Evolutionary conservation across 2,797 vertebrate species (phyloP).

Genomic region (Tangara arthus): DNA sequence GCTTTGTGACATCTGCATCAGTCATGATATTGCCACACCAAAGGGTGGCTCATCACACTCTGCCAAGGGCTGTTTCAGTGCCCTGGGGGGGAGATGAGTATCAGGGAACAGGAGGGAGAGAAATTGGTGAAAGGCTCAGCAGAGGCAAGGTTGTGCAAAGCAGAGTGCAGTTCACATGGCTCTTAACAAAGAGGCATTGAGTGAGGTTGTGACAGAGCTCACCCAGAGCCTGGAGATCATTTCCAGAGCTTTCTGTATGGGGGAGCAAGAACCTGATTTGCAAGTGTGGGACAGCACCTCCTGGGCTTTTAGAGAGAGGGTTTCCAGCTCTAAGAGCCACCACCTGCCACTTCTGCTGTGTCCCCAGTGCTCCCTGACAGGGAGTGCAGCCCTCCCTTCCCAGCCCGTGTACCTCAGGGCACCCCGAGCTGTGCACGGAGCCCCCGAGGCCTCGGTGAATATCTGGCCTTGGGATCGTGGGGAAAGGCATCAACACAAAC

Average conservation of each 20-base stretch:
- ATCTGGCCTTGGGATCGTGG: slow-evolving; percentile 40
- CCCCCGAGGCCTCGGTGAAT: not conserved
- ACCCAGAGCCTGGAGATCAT: slow-evolving; percentile 1
- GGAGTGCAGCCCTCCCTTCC: not conserved
- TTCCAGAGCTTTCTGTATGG: slow-evolving; percentile 3
- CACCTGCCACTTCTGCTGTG: not conserved
- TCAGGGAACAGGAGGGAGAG: slow-evolving; percentile 15
- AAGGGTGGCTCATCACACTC: not conserved
- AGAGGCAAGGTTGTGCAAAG: slow-evolving; percentile 58
- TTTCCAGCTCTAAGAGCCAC: not conserved
- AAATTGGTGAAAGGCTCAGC: not conserved
- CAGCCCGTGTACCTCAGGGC: not conserved
- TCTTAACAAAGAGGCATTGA: slow-evolving; percentile 60
- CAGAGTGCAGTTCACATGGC: not conserved
- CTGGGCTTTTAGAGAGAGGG: not conserved
- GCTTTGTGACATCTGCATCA: not conserved
- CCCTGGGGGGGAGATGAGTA: slow-evolving; percentile 52
- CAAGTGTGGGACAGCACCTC: not conserved
- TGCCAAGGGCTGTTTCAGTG: slow-evolving; percentile 54
- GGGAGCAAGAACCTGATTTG: slow-evolving; percentile 26
- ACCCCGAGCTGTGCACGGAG: not conserved
- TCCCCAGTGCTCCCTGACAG: not conserved
- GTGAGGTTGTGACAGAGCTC: slow-evolving; percentile 35
- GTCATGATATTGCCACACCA: slow-evolving; percentile 44
- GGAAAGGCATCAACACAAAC: slow-evolving; percentile 31